Conservation (phyloP, 2,113 vertebrate genomes). For the Neodon shergylaensis region DNA sequence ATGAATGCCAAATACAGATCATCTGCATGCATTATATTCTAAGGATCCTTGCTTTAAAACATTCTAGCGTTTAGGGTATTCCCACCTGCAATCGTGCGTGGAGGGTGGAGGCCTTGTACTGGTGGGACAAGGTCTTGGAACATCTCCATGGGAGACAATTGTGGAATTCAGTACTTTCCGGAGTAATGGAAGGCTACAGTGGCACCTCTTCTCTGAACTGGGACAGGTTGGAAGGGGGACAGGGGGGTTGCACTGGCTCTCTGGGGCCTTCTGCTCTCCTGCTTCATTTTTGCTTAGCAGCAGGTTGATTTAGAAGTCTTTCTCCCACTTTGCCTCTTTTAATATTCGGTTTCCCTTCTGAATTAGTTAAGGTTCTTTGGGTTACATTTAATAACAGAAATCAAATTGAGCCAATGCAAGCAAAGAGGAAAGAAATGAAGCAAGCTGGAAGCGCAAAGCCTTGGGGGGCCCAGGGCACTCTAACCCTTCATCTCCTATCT, state of each 20-base stretch:
- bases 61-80: conserved; percentile 48
- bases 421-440: conserved; percentile 58
- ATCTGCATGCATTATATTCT: conserved; percentile 48
- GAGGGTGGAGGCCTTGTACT: neutral
- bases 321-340: conserved; percentile 42
- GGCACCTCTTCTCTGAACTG: neutral
- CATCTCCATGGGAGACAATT: neutral
- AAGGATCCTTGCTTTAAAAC: conserved; percentile 57
- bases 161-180: neutral
- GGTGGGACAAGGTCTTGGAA: neutral
- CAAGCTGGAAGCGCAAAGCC: neutral
- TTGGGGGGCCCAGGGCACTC: neutral
- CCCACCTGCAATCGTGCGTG: neutral
- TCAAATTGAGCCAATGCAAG: conserved; percentile 47
- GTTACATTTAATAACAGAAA: conserved; percentile 70
- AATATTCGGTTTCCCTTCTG: conserved; percentile 63
- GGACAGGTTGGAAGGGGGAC: neutral
- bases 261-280: conserved; percentile 13
- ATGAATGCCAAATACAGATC: conserved; percentile 44
- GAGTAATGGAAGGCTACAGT: neutral
- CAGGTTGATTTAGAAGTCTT: conserved; percentile 43
- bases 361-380: conserved; percentile 61
- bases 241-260: neutral
- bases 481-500: neutral
- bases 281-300: conserved; percentile 52